phyloP scores from a whole-genome alignment of 64 coral and sea anemone genomes.

The Pocillopora verrucosa region DNA sequence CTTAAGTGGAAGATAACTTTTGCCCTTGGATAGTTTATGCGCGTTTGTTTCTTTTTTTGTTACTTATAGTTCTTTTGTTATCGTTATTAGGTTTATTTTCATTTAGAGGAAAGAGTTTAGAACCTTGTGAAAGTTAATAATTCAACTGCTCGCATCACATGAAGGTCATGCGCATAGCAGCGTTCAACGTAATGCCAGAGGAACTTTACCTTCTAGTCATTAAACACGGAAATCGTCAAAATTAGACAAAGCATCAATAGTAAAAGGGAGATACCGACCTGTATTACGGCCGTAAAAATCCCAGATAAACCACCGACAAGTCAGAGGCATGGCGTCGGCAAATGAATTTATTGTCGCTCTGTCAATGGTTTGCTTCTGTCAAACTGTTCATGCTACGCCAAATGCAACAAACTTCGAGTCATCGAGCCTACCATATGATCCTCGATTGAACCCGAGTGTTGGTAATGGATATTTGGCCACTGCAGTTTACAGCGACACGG shows the following conservation, averaged over 20 bases:
- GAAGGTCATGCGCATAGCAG: too few relatives aligned
- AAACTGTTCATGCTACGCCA: conserved; percentile 7
- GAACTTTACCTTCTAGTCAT: neutral
- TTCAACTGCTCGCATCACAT: too few relatives aligned
- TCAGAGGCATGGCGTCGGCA: neutral
- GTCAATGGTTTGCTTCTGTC: neutral
- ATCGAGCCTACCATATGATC: conserved; percentile 36
- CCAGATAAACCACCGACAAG: neutral
- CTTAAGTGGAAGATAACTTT: too few relatives aligned
- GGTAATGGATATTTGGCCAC: conserved; percentile 94
- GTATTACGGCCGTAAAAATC: neutral
- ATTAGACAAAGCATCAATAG: neutral
- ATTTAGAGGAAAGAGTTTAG: too few relatives aligned
- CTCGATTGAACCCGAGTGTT: conserved; percentile 76
- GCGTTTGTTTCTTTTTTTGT: too few relatives aligned
- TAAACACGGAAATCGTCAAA: neutral
- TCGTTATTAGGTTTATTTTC: too few relatives aligned
- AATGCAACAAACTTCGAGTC: conserved; percentile 77
- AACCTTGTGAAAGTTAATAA: too few relatives aligned
- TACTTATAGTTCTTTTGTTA: too few relatives aligned
- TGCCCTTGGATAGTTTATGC: too few relatives aligned
- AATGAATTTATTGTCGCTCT: neutral
- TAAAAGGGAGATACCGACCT: conserved; percentile 1
- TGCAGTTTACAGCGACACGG: conserved; percentile 70
- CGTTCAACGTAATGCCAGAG: neutral